Percentiles rank a stretch among this genome's conserved stretches.
Conservation (phyloP, 1,140 invertebrate genomes). For the Apis laboriosa region DNA sequence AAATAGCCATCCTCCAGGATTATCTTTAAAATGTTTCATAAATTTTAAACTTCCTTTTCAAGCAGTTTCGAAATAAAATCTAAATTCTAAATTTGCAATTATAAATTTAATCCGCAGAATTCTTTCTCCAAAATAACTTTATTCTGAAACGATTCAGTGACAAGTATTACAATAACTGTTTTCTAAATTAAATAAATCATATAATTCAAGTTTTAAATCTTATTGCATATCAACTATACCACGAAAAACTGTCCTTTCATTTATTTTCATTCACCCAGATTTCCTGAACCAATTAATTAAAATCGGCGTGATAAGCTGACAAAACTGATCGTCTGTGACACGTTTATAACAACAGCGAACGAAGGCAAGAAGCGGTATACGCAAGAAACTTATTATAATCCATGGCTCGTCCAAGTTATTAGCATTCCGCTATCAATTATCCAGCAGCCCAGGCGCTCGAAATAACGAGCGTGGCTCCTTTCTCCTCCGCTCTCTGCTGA, state of each 20-base stretch:
- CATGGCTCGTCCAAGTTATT: slow-evolving; percentile 75
- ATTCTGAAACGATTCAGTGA: no score
- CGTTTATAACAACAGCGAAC: slow-evolving; percentile 23
- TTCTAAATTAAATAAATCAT: background rate
- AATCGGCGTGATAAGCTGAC: slow-evolving; percentile 52
- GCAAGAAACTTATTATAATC: slow-evolving; percentile 76
- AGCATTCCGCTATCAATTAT: slow-evolving; percentile 65
- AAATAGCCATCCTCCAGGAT: background rate
- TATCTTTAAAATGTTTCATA: background rate
- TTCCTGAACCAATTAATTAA: slow-evolving; percentile 32
- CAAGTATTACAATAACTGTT: no score
- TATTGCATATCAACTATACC: no score
- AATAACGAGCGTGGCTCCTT: slow-evolving; percentile 18
- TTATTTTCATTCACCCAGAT: slow-evolving; percentile 16
- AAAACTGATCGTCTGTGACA: slow-evolving; percentile 44
- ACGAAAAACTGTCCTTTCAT: slow-evolving; percentile 8
- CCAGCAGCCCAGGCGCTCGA: slow-evolving; percentile 9
- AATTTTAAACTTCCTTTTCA: no score
- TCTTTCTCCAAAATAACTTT: no score
- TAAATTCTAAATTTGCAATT: no score
- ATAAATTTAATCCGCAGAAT: no score
- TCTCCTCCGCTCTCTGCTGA: background rate
- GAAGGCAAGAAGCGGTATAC: slow-evolving; percentile 40
- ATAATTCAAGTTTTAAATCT: background rate
- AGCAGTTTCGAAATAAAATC: no score